Base-by-base conservation (phyloP, 30 jellyfish, hydroid and myxozoan genomes). In the Hydra vulgaris region DNA sequence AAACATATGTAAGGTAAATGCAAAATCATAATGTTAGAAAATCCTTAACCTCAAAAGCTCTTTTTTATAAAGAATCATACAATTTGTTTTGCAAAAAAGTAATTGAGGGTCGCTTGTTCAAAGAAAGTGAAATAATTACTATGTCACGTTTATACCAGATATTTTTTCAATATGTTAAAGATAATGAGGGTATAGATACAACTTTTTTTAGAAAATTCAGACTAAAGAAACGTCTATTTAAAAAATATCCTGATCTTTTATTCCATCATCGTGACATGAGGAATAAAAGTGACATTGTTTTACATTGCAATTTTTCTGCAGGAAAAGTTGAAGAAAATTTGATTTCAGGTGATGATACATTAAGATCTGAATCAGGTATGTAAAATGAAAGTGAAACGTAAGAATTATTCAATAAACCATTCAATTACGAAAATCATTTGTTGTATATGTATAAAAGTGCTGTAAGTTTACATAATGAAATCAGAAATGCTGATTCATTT, bases 171-270 rank as follows among this genome's bases (percentile, higher is more conserved):
- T 21, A 69, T 21, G 27, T 21, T 19, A 3, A 69, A 74, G 74
- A 74, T 12, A 66, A 21, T 74, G 81, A 74, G 53, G 81, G 68
- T 74, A 74, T 74, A 21, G 81, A 74, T 74, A 74, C 68, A 27
- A 7, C 84, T n/a, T n/a, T n/a, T 23, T 25, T 1, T 78, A 3
- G 84, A 19, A 55, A 27, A 77, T 77, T 7, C 55, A 21, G 84
- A 19, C 26, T 77, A 1, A 27, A 77, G 21, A 83, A 27, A 77
- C 55, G 16, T 17, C 84, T 77, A 23, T 22, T 5, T 19, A 77
- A 55, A 21, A 55, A 12, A 4, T 77, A 77, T 55, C 84, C 79
- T 7, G 27, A 77, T 23, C 7, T 77, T 22, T n/a, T 77, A n/a
- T 77, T 77, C 40, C 79, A 77, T 20, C 83, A 15, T 5, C 12